Evolutionary conservation across 2,797 vertebrate genomes (phyloP).

Genomic region (Cuculus canorus): DNA sequence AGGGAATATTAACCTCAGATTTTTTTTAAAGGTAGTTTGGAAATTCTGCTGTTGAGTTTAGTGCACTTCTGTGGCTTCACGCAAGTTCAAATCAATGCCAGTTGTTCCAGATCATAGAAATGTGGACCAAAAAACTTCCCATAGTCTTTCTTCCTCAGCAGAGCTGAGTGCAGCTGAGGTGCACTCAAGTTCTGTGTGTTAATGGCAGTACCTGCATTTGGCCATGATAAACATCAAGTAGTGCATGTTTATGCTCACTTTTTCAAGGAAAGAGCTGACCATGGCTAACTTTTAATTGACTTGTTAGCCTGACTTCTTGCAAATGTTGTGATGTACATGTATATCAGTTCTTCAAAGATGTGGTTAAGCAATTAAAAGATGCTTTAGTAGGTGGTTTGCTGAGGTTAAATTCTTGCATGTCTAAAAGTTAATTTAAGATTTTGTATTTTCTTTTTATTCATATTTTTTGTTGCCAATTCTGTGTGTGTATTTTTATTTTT

Average conservation of each 20-base stretch:
- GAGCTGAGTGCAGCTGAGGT: neutral
- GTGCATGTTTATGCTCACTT: neutral
- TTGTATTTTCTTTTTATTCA: neutral
- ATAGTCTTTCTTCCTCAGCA: neutral
- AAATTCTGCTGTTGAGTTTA: neutral
- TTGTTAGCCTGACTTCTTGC: neutral
- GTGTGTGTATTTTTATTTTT: slow-evolving; percentile 61
- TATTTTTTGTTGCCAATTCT: slow-evolving; percentile 45
- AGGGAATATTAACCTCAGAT: neutral
- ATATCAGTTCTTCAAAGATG: neutral
- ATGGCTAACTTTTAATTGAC: neutral
- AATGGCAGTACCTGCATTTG: neutral
- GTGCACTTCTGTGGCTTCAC: neutral
- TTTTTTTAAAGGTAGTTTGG: neutral
- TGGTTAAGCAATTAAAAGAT: neutral
- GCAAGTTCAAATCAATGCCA: neutral
- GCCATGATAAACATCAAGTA: neutral
- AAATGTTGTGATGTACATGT: neutral
- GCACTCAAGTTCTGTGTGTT: neutral
- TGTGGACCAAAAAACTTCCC: neutral
- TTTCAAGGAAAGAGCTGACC: neutral
- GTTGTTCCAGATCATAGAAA: neutral
- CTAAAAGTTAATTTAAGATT: neutral
- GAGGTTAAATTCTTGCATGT: neutral
- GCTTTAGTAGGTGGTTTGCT: neutral